These are phyloP conservation scores for Myotis yumanensis DNA, from an alignment of 2,113 vertebrate genomes.

Conservation along the genomic window DNA sequence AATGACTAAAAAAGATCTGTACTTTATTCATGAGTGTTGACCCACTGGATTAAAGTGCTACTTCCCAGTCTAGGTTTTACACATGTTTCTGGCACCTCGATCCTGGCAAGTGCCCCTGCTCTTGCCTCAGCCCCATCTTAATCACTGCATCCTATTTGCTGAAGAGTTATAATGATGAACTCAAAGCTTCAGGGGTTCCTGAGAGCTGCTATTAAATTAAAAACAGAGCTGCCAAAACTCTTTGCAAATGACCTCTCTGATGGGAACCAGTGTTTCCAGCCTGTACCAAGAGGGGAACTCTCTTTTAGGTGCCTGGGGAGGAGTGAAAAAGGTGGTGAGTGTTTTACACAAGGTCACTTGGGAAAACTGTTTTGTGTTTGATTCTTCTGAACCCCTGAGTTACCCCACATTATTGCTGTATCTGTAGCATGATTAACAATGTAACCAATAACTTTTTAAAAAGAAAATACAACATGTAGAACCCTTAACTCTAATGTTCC, in stretches of 20 bases:
- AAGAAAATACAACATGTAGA: neutral
- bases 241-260: constrained; percentile 45
- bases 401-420: neutral
- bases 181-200: neutral
- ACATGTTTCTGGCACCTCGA: neutral
- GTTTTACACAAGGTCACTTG: neutral
- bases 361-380: constrained; percentile 25
- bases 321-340: neutral
- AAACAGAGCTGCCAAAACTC: neutral
- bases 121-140: neutral
- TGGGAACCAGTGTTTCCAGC: neutral
- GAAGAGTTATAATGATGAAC: neutral
- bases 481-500: constrained; percentile 56
- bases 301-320: neutral
- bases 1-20: neutral
- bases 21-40: constrained; percentile 40
- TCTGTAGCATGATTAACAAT: constrained; percentile 40
- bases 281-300: neutral
- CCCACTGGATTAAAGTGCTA: constrained; percentile 32
- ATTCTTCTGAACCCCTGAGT: constrained; percentile 43
- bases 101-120: neutral
- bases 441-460: neutral
- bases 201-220: neutral
- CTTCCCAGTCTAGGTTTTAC: neutral
- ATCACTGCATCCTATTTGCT: neutral